phyloP scores from a whole-genome alignment of 2,113 vertebrate species.

The Nestor notabilis region DNA sequence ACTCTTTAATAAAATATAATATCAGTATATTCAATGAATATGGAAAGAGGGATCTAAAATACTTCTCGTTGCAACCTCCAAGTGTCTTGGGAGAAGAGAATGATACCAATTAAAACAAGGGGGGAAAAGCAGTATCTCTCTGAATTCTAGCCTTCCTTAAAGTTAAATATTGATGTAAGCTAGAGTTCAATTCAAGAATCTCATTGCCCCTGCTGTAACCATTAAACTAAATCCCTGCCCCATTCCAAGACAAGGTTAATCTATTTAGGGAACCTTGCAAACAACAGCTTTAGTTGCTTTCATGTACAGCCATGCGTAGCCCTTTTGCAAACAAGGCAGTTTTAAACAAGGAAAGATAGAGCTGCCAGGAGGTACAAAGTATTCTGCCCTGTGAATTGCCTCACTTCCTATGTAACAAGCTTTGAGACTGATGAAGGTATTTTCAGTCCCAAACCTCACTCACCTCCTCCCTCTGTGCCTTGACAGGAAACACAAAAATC shows the following conservation, averaged over 20 bases:
- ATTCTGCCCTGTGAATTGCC: conserved; percentile 8
- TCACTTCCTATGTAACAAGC: conserved; percentile 19
- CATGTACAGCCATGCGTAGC: conserved; percentile 39
- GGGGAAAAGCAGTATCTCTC: not conserved
- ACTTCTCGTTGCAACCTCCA: not conserved
- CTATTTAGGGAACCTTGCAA: not conserved
- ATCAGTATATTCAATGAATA: conserved; percentile 55
- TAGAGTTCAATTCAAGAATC: not conserved
- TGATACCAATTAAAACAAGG: conserved; percentile 5
- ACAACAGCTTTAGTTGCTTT: conserved; percentile 21
- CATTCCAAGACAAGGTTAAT: conserved; percentile 41
- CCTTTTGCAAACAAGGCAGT: conserved; percentile 50
- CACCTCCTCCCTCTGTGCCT: not conserved
- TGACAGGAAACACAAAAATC: conserved; percentile 22
- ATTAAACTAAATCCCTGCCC: conserved; percentile 24
- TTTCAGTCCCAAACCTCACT: not conserved
- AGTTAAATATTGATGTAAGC: conserved; percentile 55
- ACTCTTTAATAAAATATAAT: conserved; percentile 62
- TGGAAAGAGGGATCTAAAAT: conserved; percentile 30
- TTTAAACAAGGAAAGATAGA: conserved; percentile 27
- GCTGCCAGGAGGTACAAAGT: conserved; percentile 52
- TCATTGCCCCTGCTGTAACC: not conserved
- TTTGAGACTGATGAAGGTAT: not conserved
- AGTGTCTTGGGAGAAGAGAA: conserved; percentile 4
- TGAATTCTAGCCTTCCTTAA: not conserved